Conservation (phyloP, 2,797 vertebrate species). For the Limosa lapponica region DNA sequence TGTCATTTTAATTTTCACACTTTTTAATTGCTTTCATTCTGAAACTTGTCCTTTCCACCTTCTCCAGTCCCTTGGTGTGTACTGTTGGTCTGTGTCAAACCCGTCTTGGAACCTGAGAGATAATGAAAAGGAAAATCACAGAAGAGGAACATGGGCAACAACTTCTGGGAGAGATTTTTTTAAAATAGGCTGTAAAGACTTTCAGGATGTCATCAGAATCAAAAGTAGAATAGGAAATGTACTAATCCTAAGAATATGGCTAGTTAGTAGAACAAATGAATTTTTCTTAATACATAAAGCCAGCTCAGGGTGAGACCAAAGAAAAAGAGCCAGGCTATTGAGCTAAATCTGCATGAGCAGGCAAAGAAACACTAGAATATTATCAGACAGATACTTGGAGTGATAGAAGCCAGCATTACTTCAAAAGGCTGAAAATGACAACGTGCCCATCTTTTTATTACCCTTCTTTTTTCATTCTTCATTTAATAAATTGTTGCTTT, state of each 20-base stretch:
- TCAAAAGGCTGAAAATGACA: not conserved
- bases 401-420: not conserved
- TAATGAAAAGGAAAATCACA: not conserved
- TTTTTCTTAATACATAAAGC: not conserved
- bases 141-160: not conserved
- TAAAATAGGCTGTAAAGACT: not conserved
- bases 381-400: not conserved
- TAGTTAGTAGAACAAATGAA: not conserved
- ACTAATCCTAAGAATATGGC: not conserved
- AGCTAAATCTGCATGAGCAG: not conserved
- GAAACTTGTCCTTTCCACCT: constrained; percentile 36
- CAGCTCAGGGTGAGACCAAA: not conserved
- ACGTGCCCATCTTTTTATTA: not conserved
- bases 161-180: not conserved
- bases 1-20: constrained; percentile 57
- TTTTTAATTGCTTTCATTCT: constrained; percentile 61
- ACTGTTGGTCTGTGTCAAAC: not conserved
- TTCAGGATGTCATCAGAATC: not conserved
- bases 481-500: not conserved
- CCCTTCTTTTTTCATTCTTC: not conserved
- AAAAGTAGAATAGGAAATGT: not conserved
- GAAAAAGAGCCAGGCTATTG: not conserved
- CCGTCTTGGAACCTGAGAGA: not conserved
- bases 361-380: not conserved
- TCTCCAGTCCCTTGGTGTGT: not conserved